Evolutionary conservation across 2,113 vertebrate species (phyloP).

Genomic region (Dromiciops gliroides): DNA sequence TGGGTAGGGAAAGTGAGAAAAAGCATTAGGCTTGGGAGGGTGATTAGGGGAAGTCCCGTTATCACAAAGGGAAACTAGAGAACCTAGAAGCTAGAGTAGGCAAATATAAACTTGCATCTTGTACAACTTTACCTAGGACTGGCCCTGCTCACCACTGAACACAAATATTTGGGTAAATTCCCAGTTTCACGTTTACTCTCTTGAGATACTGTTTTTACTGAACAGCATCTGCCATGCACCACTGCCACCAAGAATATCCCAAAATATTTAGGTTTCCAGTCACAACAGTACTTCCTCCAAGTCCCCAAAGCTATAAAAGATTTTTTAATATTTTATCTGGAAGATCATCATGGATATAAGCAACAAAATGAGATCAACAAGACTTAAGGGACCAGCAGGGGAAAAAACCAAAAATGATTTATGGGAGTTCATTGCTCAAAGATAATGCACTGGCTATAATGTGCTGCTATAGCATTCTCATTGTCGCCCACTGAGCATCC

Average conservation of each 20-base stretch:
- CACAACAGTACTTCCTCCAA: slow-evolving; percentile 76
- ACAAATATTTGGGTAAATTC: neutral
- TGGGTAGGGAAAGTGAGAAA: slow-evolving; percentile 32
- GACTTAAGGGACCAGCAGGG: slow-evolving; percentile 63
- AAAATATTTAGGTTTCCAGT: slow-evolving; percentile 62
- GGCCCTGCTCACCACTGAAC: neutral
- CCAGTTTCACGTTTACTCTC: slow-evolving; percentile 50
- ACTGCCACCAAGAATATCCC: slow-evolving; percentile 55
- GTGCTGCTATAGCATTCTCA: neutral
- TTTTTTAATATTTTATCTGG: slow-evolving; percentile 72
- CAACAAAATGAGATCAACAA: slow-evolving; percentile 58
- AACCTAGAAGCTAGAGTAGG: slow-evolving; percentile 1
- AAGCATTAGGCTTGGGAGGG: neutral
- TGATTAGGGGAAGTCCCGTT: neutral
- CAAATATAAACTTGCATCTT: neutral
- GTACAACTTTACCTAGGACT: neutral
- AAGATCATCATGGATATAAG: slow-evolving; percentile 72
- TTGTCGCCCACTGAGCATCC: slow-evolving; percentile 24
- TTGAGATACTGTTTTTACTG: slow-evolving; percentile 13
- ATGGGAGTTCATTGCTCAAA: slow-evolving; percentile 64
- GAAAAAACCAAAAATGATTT: slow-evolving; percentile 56
- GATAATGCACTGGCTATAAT: neutral
- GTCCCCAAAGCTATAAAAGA: slow-evolving; percentile 46
- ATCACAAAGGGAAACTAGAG: neutral
- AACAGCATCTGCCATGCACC: slow-evolving; percentile 53